Evolutionary conservation across 1,140 invertebrate genomes (phyloP), one percentile per base, ranked within the genome.

Genomic region (Drosophila auraria): DNA sequence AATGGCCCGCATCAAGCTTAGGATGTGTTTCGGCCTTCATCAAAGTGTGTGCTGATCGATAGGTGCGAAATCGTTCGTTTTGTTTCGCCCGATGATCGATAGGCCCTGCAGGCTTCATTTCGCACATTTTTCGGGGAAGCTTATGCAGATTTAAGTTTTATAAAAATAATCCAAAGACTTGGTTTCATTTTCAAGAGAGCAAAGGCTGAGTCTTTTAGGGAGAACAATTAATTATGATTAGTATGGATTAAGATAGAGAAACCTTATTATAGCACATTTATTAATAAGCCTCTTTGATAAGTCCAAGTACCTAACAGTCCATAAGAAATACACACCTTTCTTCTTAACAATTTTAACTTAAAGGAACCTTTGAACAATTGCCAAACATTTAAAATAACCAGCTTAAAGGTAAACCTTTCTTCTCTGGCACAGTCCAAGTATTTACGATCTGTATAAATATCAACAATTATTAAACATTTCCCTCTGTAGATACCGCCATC

Each of bases 401-500:
- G 20, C 25, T 36, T 23, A 49, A 54, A 44, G 40, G 33, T n/a
- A 57, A n/a, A 23, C n/a, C 9, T 9, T 51, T 64, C 40, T 64
- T 57, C 25, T 60, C 27, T 27, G 17, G 40, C 3, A 14, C 33
- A 54, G 20, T 6, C 56, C 40, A 71, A 80, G 68, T 87, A 71
- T 78, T 89, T 80, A 80, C 45, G 23, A 30, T 60, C 58, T 69
- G 44, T 5, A 44, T 51, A 70, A 65, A 73, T 38, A 71, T 53
- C 66, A 62, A 61, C 33, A 68, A 47, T 53, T 63, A 63, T 50
- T 56, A 58, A 60, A 68, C 68, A 63, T 57, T 89, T 87, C 51
- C 78, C 73, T 84, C 86, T 84, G 84, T 87, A 87, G 84, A 81
- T 81, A 87, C 81, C 81, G 84, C 58, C 56, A 78, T 77, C 40